Evolutionary conservation across 1,140 invertebrate genomes (phyloP).

Genomic region (Centruroides vittatus): DNA sequence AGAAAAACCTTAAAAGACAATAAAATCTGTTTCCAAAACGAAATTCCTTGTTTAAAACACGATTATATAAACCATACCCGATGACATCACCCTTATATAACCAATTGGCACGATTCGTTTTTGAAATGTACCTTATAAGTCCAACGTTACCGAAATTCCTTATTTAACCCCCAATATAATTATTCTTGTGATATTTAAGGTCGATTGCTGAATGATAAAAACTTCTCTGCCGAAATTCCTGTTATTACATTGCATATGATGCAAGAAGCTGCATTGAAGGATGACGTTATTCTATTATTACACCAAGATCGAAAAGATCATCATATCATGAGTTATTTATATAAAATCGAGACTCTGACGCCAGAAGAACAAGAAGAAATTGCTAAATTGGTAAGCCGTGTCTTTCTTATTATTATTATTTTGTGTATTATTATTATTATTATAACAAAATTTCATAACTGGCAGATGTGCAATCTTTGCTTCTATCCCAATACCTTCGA

Average conservation of each 20-base stretch:
- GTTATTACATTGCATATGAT: constrained; percentile 23
- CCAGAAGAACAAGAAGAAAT: constrained; percentile 59
- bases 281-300: constrained; percentile 74
- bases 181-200: constrained; percentile 20
- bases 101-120: neutral
- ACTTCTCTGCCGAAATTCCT: constrained; percentile 19
- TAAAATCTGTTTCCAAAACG: no score
- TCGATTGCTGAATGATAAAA: constrained; percentile 21
- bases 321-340: constrained; percentile 75
- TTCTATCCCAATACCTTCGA: constrained; percentile 76
- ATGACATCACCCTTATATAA: neutral
- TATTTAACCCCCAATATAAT: no score
- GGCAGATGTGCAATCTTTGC: constrained; percentile 76
- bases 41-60: no score
- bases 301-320: constrained; percentile 82
- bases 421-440: no score
- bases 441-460: neutral
- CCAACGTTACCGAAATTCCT: no score
- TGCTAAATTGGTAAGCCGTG: constrained; percentile 56
- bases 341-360: constrained; percentile 61
- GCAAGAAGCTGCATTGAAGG: constrained; percentile 54
- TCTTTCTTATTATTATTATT: neutral
- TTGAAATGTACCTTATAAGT: no score
- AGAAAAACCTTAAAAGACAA: no score
- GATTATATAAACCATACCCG: no score